Evolutionary conservation across 2,888 invertebrate species (phyloP).

Genomic region (Dusona sp.): DNA sequence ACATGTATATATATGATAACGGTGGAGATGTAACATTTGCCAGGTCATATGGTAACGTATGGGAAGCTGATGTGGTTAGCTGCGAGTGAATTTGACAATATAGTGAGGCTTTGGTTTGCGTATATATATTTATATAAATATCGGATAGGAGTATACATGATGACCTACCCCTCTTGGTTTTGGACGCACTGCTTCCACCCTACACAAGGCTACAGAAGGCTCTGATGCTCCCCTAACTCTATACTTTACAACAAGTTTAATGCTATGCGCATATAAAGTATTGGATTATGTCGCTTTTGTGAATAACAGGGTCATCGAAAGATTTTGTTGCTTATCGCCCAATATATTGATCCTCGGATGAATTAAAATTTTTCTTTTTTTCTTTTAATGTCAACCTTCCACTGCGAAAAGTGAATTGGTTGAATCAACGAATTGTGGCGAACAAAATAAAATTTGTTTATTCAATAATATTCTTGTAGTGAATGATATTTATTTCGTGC

Average conservation of each 20-base stretch:
- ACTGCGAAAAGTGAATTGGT: no score
- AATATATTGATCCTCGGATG: conserved; percentile 25
- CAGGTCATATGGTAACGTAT: conserved; percentile 64
- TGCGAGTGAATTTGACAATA: conserved; percentile 60
- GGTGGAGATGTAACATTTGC: conserved; percentile 33
- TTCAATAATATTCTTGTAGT: no score
- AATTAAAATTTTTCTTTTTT: not conserved
- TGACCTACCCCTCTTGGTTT: conserved; percentile 45
- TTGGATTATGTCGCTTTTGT: conserved; percentile 67
- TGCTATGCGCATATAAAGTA: conserved; percentile 73
- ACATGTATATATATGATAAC: conserved; percentile 21
- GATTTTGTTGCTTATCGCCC: not conserved
- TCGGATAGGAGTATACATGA: conserved; percentile 47
- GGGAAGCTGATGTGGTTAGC: conserved; percentile 50
- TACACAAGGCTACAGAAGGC: conserved; percentile 12
- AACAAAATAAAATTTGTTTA: no score
- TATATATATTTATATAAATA: conserved; percentile 26
- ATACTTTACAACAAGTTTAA: conserved; percentile 68
- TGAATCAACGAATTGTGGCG: no score
- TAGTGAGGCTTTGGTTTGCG: not conserved
- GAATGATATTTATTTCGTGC: no score
- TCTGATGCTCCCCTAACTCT: conserved; percentile 43
- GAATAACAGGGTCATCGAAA: conserved; percentile 61
- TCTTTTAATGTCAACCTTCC: not conserved
- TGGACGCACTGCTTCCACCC: conserved; percentile 3